phyloP scores from a whole-genome alignment of 2,888 invertebrate genomes.

The Margaritifera margaritifera region DNA sequence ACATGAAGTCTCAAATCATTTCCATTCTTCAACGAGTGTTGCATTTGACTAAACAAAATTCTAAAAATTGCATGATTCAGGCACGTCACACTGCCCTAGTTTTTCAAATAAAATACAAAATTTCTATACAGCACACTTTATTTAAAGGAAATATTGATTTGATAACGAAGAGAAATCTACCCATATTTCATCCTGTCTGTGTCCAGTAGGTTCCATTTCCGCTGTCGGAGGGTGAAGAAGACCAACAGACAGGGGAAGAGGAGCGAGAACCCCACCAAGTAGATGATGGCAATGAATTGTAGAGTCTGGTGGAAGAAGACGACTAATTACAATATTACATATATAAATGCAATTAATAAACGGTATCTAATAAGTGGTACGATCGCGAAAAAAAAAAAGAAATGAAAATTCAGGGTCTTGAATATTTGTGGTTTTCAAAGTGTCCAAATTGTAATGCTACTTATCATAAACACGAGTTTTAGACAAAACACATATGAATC shows the following conservation, averaged over 20 bases:
- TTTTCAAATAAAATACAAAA: too few species aligned
- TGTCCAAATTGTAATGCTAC: too few species aligned
- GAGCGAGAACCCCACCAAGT: constrained; percentile 21
- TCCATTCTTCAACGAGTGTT: too few species aligned
- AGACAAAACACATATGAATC: too few species aligned
- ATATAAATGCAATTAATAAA: not conserved
- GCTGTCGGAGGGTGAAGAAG: constrained; percentile 38
- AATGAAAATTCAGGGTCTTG: too few species aligned
- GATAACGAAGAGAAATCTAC: constrained; percentile 15
- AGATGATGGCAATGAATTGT: constrained; percentile 30
- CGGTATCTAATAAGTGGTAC: not conserved
- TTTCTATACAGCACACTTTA: too few species aligned
- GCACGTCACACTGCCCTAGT: too few species aligned
- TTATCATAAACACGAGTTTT: too few species aligned
- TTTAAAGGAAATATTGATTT: not conserved
- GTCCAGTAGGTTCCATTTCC: constrained; percentile 35
- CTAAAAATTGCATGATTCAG: too few species aligned
- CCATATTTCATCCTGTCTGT: constrained; percentile 26
- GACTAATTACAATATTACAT: not conserved
- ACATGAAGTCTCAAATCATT: too few species aligned
- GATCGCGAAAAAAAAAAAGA: not conserved
- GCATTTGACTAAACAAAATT: too few species aligned
- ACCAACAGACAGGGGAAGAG: constrained; percentile 27
- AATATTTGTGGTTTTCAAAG: too few species aligned
- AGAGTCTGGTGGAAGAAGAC: constrained; percentile 23